Percentiles rank a stretch among this genome's conserved stretches.
Conservation (phyloP, 1,140 invertebrate species). For the Drosophila sulfurigaster region DNA sequence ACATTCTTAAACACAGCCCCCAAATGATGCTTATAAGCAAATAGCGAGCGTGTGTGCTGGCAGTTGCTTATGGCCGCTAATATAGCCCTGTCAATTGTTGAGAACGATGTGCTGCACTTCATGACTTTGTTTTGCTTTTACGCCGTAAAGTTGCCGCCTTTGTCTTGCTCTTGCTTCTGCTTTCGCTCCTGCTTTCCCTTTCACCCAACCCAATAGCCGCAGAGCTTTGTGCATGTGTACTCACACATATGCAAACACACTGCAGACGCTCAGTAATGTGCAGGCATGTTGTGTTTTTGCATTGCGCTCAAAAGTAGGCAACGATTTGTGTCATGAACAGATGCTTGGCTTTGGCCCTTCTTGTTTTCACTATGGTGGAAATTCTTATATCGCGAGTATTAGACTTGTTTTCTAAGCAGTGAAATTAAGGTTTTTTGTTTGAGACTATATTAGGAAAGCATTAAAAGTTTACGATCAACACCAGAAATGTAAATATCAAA, state of each 20-base stretch:
- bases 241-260: too few relatives aligned
- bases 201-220: conserved; percentile 6
- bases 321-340: conserved; percentile 53
- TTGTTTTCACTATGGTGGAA: background rate
- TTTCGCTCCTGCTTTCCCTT: conserved; percentile 17
- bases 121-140: conserved; percentile 36
- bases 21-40: conserved; percentile 12
- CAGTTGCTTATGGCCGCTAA: background rate
- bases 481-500: too few relatives aligned
- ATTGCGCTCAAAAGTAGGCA: conserved; percentile 60
- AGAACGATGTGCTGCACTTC: conserved; percentile 18
- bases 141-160: conserved; percentile 57
- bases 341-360: conserved; percentile 7
- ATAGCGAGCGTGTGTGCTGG: conserved; percentile 12
- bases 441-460: too few relatives aligned
- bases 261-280: conserved; percentile 1
- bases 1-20: background rate
- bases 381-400: too few relatives aligned
- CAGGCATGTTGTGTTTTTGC: conserved; percentile 20
- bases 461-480: too few relatives aligned
- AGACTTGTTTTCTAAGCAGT: too few relatives aligned
- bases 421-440: too few relatives aligned
- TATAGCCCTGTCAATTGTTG: conserved; percentile 21
- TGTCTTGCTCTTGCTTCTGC: conserved; percentile 35
- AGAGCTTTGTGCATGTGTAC: conserved; percentile 14